These are phyloP conservation scores for Mesoclemmys tuberculata DNA, from an alignment of 2,113 vertebrate genomes.

Conservation along the genomic window DNA sequence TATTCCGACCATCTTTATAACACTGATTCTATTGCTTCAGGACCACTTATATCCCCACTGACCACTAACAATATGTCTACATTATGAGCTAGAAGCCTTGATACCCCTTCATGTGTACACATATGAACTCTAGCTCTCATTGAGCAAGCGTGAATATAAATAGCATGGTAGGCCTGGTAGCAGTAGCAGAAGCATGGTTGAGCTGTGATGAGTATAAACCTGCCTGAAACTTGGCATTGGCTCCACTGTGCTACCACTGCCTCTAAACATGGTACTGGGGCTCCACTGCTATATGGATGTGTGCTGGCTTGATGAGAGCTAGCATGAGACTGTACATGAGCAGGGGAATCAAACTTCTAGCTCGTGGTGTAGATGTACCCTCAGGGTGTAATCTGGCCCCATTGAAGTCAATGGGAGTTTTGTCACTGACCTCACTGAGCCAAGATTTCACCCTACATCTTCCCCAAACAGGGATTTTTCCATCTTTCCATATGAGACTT, in stretches of 20 bases:
- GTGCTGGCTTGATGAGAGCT: background rate
- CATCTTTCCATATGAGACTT: background rate
- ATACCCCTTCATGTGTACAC: too few relatives aligned
- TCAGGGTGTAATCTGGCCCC: rapidly evolving
- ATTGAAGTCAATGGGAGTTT: background rate
- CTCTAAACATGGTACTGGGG: background rate
- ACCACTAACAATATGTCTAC: background rate
- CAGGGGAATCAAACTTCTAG: background rate
- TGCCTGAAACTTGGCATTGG: background rate
- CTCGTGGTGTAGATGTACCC: background rate
- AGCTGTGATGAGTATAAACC: background rate
- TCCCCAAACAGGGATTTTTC: background rate
- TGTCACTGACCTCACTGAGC: background rate
- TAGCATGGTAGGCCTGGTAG: background rate
- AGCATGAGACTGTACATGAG: background rate
- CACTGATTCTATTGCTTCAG: background rate
- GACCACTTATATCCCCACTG: background rate
- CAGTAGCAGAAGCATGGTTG: background rate
- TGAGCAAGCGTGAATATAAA: background rate
- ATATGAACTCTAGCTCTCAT: background rate
- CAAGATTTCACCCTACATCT: background rate
- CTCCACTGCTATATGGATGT: background rate
- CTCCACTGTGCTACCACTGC: background rate
- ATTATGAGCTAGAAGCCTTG: background rate
- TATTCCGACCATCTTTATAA: background rate